phyloP scores from a whole-genome alignment of 35 echinoderm and acorn worm species.

The Heliocidaris tuberculata region DNA sequence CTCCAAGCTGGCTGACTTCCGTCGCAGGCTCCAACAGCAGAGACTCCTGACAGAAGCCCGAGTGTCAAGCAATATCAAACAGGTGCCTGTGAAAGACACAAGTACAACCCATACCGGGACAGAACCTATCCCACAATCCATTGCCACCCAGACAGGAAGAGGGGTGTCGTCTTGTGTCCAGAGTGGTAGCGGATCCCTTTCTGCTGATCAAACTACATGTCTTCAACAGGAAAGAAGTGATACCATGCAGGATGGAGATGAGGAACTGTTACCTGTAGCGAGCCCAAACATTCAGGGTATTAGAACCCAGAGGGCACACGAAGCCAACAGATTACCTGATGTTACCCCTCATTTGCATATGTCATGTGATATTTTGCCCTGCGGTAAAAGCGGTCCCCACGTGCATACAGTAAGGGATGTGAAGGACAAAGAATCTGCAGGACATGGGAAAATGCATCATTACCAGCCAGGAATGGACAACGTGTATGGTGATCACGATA shows the following conservation, averaged over 20 bases:
- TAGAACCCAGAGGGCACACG: neutral
- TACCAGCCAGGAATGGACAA: neutral
- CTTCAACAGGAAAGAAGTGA: neutral
- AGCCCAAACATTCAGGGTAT: neutral
- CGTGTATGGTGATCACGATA: neutral
- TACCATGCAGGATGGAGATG: neutral
- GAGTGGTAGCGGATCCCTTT: conserved; percentile 50
- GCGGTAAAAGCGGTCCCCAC: conserved; percentile 52
- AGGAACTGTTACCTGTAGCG: neutral
- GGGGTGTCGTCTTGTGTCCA: neutral
- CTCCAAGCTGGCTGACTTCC: conserved; percentile 48
- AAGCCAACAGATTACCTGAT: neutral
- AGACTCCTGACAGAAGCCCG: neutral
- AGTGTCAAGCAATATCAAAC: neutral
- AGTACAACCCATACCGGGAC: conserved; percentile 53
- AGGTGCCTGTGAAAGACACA: neutral
- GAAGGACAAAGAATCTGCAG: neutral
- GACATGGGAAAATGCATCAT: neutral
- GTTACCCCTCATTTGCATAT: conserved; percentile 86
- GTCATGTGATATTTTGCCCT: conserved; percentile 96
- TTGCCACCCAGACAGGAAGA: conserved; percentile 67
- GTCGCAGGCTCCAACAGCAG: conserved; percentile 26
- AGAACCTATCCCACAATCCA: conserved; percentile 80
- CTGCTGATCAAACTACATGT: neutral
- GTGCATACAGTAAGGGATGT: conserved; percentile 7